phyloP scores from a whole-genome alignment of 2,797 vertebrate genomes.

The Cirrhinus mrigala region DNA sequence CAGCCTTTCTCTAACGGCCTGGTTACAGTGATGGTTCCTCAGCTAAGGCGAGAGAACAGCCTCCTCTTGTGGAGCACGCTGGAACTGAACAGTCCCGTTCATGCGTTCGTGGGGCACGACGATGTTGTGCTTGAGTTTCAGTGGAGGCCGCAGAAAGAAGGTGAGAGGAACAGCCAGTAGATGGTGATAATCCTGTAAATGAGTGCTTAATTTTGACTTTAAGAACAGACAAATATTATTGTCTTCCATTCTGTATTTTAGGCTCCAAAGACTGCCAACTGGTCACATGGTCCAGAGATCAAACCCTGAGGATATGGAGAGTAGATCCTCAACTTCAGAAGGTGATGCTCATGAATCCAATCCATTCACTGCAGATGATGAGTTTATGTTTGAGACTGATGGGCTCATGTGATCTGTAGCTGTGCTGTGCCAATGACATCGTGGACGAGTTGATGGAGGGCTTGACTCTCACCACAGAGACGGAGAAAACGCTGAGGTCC shows the following conservation, averaged over 20 bases:
- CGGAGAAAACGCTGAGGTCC: constrained; percentile 84
- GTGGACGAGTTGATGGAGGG: constrained; percentile 92
- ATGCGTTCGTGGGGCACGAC: constrained; percentile 96
- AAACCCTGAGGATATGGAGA: constrained; percentile 96
- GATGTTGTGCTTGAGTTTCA: constrained; percentile 97
- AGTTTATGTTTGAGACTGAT: constrained; percentile 12
- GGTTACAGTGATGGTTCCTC: constrained; percentile 98
- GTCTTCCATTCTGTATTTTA: constrained; percentile 63
- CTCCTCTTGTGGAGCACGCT: constrained; percentile 93
- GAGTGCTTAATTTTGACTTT: too few relatives aligned
- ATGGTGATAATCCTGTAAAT: not conserved
- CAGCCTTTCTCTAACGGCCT: constrained; percentile 95
- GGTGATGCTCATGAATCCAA: constrained; percentile 71
- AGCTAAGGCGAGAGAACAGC: constrained; percentile 94
- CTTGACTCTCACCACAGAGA: constrained; percentile 85
- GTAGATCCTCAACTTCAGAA: constrained; percentile 97
- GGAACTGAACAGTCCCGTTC: constrained; percentile 93
- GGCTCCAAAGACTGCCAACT: constrained; percentile 94
- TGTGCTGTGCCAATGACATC: constrained; percentile 88
- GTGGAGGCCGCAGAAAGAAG: constrained; percentile 97
- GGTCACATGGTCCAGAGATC: constrained; percentile 96
- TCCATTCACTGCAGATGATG: not conserved
- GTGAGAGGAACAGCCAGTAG: constrained; percentile 67
- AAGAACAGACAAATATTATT: not conserved
- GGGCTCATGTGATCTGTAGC: constrained; percentile 70